Evolutionary conservation across 2,888 invertebrate genomes (phyloP).

Genomic region (Andrena trimmerana): DNA sequence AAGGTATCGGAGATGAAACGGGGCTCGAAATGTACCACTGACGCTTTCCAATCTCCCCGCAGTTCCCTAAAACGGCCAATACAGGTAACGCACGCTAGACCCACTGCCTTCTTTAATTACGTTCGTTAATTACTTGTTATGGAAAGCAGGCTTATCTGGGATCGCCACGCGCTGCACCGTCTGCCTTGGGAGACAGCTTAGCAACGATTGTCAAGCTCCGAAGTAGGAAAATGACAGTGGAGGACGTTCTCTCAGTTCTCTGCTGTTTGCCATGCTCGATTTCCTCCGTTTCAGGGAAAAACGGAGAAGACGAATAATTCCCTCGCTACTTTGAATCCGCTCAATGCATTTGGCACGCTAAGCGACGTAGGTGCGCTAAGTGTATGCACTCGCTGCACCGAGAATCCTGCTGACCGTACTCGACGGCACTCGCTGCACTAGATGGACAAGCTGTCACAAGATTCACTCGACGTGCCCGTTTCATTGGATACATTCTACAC

Average conservation of each 20-base stretch:
- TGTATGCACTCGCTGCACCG: neutral
- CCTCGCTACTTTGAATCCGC: neutral
- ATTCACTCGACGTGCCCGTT: too few species aligned
- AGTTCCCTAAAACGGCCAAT: neutral
- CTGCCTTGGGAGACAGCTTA: constrained; percentile 24
- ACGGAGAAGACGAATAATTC: neutral
- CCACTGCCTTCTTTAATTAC: neutral
- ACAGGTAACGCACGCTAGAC: neutral
- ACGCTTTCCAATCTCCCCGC: neutral
- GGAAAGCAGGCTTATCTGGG: constrained; percentile 30
- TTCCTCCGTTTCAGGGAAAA: neutral
- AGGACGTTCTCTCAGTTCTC: neutral
- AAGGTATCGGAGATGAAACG: neutral
- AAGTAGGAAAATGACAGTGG: neutral
- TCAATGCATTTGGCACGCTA: neutral
- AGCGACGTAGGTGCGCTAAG: neutral
- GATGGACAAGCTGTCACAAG: too few species aligned
- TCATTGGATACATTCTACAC: too few species aligned
- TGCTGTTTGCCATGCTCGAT: constrained; percentile 7
- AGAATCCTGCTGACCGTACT: neutral
- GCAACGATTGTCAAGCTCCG: constrained; percentile 46
- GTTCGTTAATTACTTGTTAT: constrained; percentile 30
- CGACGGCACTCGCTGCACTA: too few species aligned
- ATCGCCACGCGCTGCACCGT: constrained; percentile 28
- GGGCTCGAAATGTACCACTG: neutral